A percentile compares a stretch with the other conserved stretches of the same genome.
phyloP scores from a whole-genome alignment of 1,140 invertebrate species.

The Chionoecetes opilio region DNA sequence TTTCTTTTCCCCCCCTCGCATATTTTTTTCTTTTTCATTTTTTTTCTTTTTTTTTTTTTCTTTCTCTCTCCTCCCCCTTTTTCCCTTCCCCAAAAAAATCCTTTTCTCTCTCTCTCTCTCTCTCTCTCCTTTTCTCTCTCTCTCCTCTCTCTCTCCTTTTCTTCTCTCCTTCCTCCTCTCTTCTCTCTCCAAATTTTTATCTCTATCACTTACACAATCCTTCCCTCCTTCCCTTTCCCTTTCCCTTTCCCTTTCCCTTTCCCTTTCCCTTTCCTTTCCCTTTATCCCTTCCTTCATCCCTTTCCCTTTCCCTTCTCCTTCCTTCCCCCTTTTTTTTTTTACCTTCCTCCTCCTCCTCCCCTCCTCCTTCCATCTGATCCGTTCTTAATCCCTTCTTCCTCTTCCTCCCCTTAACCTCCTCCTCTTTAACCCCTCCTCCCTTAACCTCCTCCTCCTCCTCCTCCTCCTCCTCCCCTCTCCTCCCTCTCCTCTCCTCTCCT shows the following conservation, averaged over 20 bases:
- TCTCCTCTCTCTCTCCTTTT: no score
- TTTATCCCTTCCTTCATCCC: no score
- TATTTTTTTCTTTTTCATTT: neutral
- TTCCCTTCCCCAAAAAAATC: neutral
- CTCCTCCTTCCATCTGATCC: neutral
- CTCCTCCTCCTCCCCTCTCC: neutral
- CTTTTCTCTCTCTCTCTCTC: neutral
- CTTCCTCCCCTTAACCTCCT: neutral
- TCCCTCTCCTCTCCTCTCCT: neutral
- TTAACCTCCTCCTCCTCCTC: neutral
- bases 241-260: no score
- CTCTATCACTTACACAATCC: no score
- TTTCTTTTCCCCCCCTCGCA: neutral
- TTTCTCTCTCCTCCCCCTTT: neutral
- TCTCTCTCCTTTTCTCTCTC: neutral
- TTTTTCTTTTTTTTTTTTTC: neutral
- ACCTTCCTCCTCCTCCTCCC: no score
- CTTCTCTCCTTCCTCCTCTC: no score
- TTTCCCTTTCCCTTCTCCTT: no score
- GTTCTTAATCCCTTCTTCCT: neutral
- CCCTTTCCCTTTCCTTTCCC: no score
- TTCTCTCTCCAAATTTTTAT: no score
- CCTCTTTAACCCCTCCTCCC: neutral
- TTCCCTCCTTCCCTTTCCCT: no score
- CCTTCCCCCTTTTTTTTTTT: no score